Evolutionary conservation across 2,797 vertebrate genomes (phyloP).

Genomic region (Argyrosomus regius): DNA sequence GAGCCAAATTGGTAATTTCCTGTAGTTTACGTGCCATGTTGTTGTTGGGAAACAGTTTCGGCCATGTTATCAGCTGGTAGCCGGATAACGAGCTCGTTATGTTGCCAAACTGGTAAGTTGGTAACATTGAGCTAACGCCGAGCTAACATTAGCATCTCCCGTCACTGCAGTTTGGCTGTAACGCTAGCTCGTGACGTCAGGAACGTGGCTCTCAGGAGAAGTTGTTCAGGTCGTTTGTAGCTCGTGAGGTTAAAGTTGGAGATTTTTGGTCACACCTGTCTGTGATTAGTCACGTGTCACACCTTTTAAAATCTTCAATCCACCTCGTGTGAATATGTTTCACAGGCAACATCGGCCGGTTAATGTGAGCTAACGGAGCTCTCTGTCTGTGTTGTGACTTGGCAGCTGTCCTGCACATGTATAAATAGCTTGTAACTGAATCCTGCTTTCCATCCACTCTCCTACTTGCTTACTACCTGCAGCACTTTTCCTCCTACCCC

Average conservation of each 20-base stretch:
- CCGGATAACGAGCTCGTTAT: background rate
- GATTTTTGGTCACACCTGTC: background rate
- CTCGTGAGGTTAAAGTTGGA: background rate
- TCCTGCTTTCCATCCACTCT: constrained; percentile 61
- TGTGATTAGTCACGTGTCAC: background rate
- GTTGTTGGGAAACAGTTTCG: constrained; percentile 1
- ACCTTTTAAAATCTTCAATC: background rate
- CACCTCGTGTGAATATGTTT: background rate
- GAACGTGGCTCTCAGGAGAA: constrained; percentile 13
- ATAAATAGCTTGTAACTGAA: constrained; percentile 87
- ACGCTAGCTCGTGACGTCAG: constrained; percentile 30
- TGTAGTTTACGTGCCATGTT: background rate
- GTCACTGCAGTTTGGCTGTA: constrained; percentile 17
- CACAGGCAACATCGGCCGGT: constrained; percentile 27
- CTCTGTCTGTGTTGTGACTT: constrained; percentile 60
- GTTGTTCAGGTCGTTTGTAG: background rate
- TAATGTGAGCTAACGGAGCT: constrained; percentile 50
- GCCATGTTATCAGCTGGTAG: constrained; percentile 19
- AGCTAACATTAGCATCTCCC: constrained; percentile 12
- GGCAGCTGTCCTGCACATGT: constrained; percentile 72
- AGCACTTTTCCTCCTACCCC: constrained; percentile 18
- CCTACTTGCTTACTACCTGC: constrained; percentile 51
- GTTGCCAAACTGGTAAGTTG: constrained; percentile 3
- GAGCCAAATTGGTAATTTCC: constrained; percentile 21
- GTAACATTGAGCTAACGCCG: constrained; percentile 7